A percentile compares a stretch with the other conserved stretches of the same genome.
Conservation (phyloP, 1,140 invertebrate genomes). For the Stratiolaelaps scimitus region DNA sequence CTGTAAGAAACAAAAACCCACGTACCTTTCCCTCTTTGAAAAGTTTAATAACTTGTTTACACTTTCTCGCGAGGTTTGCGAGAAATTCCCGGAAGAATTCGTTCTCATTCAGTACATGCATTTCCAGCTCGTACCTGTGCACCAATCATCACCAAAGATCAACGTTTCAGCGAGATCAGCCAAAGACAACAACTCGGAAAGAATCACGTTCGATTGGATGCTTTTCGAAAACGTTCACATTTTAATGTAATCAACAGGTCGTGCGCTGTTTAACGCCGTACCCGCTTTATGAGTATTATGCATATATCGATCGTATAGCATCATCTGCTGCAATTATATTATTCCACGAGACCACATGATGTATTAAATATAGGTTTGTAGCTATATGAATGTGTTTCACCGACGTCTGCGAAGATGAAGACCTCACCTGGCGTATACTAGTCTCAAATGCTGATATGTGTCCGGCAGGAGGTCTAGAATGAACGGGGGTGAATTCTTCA, state of each 20-base stretch:
- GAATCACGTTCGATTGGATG: too few species aligned
- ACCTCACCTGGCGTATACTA: conserved; percentile 69
- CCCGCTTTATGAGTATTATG: too few species aligned
- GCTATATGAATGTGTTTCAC: not conserved
- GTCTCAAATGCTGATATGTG: conserved; percentile 86
- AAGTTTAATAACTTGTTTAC: conserved; percentile 92
- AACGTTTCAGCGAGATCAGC: too few species aligned
- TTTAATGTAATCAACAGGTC: too few species aligned
- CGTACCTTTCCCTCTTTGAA: conserved; percentile 82
- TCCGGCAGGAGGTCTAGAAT: conserved; percentile 98
- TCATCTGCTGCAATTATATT: conserved; percentile 13
- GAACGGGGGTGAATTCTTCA: conserved; percentile 98
- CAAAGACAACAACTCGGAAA: too few species aligned
- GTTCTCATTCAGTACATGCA: conserved; percentile 75
- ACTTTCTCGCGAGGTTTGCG: conserved; percentile 92
- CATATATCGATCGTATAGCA: not conserved
- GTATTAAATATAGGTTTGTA: not conserved
- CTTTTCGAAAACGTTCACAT: too few species aligned
- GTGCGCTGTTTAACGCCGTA: too few species aligned
- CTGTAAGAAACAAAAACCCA: not conserved
- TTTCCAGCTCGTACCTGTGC: conserved; percentile 77
- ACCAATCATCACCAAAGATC: not conserved
- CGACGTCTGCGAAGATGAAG: not conserved
- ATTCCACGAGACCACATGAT: too few species aligned
- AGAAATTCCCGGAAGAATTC: conserved; percentile 93